A percentile compares a stretch with the other conserved stretches of the same genome.
These are phyloP conservation scores for Chionomys nivalis DNA, from an alignment of 2,113 vertebrate genomes.

Conservation along the genomic window DNA sequence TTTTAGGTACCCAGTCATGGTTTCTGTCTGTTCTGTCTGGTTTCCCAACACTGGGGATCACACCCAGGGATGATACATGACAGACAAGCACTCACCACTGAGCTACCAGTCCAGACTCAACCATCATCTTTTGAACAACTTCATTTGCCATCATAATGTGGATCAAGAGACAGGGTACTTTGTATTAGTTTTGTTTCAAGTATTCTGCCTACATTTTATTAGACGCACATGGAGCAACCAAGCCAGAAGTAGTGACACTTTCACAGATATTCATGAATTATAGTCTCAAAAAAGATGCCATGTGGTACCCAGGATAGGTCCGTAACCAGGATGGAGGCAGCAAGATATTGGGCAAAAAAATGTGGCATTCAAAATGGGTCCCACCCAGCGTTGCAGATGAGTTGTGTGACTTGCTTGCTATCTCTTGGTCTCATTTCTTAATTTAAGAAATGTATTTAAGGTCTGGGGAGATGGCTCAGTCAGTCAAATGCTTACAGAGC, in stretches of 20 bases:
- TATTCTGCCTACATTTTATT: neutral
- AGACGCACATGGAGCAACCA: neutral
- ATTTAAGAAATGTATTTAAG: neutral
- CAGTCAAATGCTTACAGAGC: neutral
- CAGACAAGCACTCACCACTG: neutral
- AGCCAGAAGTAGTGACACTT: neutral
- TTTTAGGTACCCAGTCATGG: neutral
- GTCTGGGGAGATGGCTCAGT: neutral
- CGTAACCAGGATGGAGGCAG: neutral
- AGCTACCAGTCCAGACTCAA: neutral
- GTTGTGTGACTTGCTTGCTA: neutral
- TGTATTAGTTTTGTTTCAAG: neutral
- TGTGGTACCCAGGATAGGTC: neutral
- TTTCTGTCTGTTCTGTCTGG: neutral
- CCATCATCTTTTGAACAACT: neutral
- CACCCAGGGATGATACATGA: neutral
- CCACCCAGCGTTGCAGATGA: neutral
- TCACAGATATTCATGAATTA: neutral
- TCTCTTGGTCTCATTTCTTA: neutral
- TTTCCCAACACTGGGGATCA: neutral
- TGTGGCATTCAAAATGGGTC: neutral
- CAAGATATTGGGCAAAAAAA: neutral
- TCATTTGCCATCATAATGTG: neutral
- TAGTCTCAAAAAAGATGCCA: neutral
- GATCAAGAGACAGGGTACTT: rapidly evolving